Evolutionary conservation across 1,140 invertebrate species (phyloP), one percentile per base, ranked within the genome.

Genomic region (Neodiprion pinetum): DNA sequence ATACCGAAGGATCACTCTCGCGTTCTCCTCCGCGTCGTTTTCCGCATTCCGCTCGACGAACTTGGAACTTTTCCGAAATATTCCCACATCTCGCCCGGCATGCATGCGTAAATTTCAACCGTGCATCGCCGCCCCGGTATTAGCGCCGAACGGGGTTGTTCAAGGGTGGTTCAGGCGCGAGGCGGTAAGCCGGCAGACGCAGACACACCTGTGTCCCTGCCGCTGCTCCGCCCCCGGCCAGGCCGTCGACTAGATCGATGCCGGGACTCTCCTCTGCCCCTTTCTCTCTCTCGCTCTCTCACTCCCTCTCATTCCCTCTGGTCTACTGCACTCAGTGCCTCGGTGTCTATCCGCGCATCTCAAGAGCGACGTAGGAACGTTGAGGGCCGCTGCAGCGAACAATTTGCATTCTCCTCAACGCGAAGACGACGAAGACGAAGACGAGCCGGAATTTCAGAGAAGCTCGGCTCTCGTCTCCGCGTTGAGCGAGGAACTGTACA

Each of bases 161-260:
- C 67, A 12, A 47, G 40, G 80, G 75, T 80, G 81, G 77, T 72
- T 71, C 67, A 76, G 77, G 80, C 9, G 80, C 80, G 79, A 84
- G 80, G 83, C 79, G 77, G 82, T 84, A 84, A 84, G 82, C 85
- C 80, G 78, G 78, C 80, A 83, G 83, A 81, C 79, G 80, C 79
- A 67, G 83, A 80, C 82, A 80, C 84, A 86, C 84, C 85, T 86
- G 84, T 84, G 84, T 84, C 83, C 82, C 79, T 76, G 79, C 78
- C 81, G 76, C 79, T 75, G 79, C 78, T 82, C 76, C 78, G 78
- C 79, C 77, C 82, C 76, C 75, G 76, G 78, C 80, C 77, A 78
- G 84, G 84, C 81, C 77, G 80, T 79, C 77, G 80, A 82, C 80
- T 81, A 81, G 84, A 84, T 86, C 82, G 83, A 84, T 84, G 80